A percentile compares a stretch with the other conserved stretches of the same genome.
phyloP scores from a whole-genome alignment of 2,113 vertebrate species.

The Strigops habroptila region DNA sequence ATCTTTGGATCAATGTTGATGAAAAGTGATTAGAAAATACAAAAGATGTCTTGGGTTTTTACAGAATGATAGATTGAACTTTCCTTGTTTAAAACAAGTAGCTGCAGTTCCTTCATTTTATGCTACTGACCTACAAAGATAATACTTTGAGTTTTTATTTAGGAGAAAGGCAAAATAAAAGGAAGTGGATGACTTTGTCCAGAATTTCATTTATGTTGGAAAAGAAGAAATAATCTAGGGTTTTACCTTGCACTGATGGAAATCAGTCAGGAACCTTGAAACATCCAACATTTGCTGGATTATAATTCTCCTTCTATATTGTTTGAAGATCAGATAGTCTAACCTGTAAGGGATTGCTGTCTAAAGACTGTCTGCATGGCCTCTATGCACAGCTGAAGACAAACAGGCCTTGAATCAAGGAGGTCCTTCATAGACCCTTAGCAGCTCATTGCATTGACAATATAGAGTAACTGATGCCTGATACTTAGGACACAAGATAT shows the following conservation, averaged over 20 bases:
- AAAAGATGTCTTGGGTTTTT: not conserved
- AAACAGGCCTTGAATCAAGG: not conserved
- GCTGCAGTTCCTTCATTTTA: not conserved
- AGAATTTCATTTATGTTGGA: not conserved
- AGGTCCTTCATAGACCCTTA: not conserved
- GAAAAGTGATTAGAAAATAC: constrained; percentile 43
- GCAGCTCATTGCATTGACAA: not conserved
- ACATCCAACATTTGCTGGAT: not conserved
- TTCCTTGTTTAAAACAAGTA: not conserved
- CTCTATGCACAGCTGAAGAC: not conserved
- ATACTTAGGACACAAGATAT: not conserved
- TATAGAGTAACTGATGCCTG: not conserved
- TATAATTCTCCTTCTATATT: not conserved
- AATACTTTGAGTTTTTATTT: not conserved
- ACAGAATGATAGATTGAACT: constrained; percentile 1
- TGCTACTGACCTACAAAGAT: not conserved
- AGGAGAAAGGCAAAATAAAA: not conserved
- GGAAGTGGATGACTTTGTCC: not conserved
- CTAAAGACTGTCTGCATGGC: not conserved
- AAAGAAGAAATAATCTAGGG: not conserved
- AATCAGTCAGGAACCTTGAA: not conserved
- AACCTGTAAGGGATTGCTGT: not conserved
- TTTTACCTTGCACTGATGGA: not conserved
- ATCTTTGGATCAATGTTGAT: not conserved
- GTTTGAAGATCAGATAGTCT: not conserved